Conservation (phyloP, 2,888 invertebrate species). For the Crocallis elinguaria region DNA sequence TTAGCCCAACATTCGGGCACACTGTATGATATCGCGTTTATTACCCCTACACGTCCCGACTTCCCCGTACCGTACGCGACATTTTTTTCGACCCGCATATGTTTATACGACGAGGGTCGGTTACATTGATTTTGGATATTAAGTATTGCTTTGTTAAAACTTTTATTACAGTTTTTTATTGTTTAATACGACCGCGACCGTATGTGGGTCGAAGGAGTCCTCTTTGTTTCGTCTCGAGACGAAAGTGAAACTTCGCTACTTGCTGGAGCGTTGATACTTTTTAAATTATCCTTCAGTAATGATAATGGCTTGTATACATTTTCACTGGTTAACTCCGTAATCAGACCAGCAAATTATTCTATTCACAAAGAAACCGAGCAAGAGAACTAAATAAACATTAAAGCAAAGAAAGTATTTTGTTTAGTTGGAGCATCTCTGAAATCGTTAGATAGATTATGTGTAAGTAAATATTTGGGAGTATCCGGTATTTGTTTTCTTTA, state of each 20-base stretch:
- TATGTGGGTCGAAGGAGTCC: constrained; percentile 14
- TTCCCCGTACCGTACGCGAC: constrained; percentile 49
- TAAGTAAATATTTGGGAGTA: constrained; percentile 34
- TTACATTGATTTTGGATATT: constrained; percentile 55
- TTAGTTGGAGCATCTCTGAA: constrained; percentile 15
- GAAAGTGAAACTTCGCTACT: constrained; percentile 27
- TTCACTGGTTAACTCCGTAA: constrained; percentile 30
- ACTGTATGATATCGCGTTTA: constrained; percentile 69
- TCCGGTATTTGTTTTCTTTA: constrained; percentile 42
- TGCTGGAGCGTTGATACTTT: constrained; percentile 27
- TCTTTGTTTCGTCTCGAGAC: constrained; percentile 6
- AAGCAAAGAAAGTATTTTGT: constrained; percentile 22
- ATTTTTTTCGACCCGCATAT: constrained; percentile 74
- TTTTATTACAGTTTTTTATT: constrained; percentile 40
- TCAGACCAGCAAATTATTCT: constrained; percentile 35
- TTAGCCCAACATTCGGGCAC: constrained; percentile 53
- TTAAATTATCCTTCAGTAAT: constrained; percentile 31
- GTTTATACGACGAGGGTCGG: constrained; percentile 59
- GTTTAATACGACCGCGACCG: background rate
- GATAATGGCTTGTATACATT: constrained; percentile 3
- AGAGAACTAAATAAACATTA: constrained; percentile 13
- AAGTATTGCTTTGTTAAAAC: constrained; percentile 48
- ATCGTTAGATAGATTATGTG: constrained; percentile 24
- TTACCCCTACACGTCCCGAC: constrained; percentile 49
- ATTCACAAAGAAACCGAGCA: constrained; percentile 10